phyloP scores from a whole-genome alignment of 2,888 invertebrate species.

The Coleophora flavipennella region DNA sequence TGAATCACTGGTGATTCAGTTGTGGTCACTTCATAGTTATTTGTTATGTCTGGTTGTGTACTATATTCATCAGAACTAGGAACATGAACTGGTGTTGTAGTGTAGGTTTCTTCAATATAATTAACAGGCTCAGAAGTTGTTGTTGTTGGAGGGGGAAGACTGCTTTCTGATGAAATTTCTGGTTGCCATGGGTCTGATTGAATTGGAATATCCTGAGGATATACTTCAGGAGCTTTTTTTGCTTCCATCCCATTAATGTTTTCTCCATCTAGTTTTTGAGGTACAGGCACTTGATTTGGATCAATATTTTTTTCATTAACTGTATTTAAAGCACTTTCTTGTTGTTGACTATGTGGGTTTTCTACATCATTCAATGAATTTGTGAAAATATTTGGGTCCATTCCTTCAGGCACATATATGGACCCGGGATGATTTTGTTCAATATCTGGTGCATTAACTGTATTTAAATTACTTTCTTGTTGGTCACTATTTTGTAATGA shows the following conservation, averaged over 20 bases:
- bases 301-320: conserved; percentile 9
- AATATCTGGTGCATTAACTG: too few relatives aligned
- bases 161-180: too few relatives aligned
- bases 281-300: conserved; percentile 7
- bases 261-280: conserved; percentile 6
- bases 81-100: not conserved
- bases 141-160: too few relatives aligned
- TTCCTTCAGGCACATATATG: too few relatives aligned
- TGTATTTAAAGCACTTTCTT: not conserved
- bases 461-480: too few relatives aligned
- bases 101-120: conserved; percentile 7
- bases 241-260: conserved; percentile 1
- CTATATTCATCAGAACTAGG: not conserved
- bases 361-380: conserved; percentile 15
- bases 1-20: conserved; percentile 21
- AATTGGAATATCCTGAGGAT: too few relatives aligned
- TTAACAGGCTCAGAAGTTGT: too few relatives aligned
- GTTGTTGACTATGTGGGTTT: too few relatives aligned
- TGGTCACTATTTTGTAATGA: too few relatives aligned
- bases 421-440: too few relatives aligned
- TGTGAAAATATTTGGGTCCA: conserved; percentile 33
- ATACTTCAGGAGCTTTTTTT: too few relatives aligned
- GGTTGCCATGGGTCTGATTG: too few relatives aligned
- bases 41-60: not conserved
- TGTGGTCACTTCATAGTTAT: conserved; percentile 7